Base-by-base conservation (phyloP, 2,888 invertebrate genomes). In the Cybosia mesomella region DNA sequence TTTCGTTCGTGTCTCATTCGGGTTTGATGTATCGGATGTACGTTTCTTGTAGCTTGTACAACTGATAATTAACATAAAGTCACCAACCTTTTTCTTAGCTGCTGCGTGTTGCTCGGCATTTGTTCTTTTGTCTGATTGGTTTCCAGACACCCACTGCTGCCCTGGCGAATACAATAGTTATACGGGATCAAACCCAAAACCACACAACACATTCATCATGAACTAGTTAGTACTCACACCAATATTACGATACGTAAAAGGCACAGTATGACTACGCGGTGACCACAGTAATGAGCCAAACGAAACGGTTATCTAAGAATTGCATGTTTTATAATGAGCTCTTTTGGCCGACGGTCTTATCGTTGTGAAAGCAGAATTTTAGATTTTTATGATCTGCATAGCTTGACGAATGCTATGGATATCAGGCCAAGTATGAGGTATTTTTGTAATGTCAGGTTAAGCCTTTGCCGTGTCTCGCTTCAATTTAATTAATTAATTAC, bases 101-200 rank as follows among this genome's bases (percentile, higher is more conserved):
- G 95, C 93, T 90, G 95, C 91, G 86, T 91, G 94, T 89, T 96
- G 95, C 83, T 95, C 95, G 73, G 93, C 89, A 89, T 95, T 96
- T 70, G 86, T 21, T 95, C 94, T 94, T 87, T 94, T 95, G 85
- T 93, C 94, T 88, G 94, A 78, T 83, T 92, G 89, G 85, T 89
- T 88, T 94, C 94, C 95, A 91, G 95, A 95, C 95, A 96, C 95
- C 97, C 97, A 97, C 97, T 97, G 97, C 97, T 97, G 97, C 97
- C 97, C 97, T 97, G 95, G 94, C 95, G 93, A 91, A 93, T 85
- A 92, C 89, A 94, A 93, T 83, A 84, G 92, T 93, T 94, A 89
- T 92, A 94, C 93, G 91, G 85, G 86, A 93, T 94, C 94, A 93
- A 92, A 92, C 89, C 87, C 87, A 92, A 92, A 92, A 89, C 87